Evolutionary conservation across 2,888 invertebrate species (phyloP).

Genomic region (Diogma glabrata): DNA sequence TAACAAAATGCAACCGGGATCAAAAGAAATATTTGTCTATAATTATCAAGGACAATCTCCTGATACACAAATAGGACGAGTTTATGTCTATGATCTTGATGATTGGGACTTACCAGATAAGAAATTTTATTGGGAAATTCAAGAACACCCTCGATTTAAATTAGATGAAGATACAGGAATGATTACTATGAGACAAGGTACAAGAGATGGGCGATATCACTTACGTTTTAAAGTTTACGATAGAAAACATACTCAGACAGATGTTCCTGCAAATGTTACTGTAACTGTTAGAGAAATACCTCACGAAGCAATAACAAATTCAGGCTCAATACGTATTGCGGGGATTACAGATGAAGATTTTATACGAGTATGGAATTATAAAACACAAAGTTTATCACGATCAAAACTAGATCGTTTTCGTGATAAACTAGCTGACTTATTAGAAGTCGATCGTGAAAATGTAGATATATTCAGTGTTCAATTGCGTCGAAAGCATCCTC

Average conservation of each 20-base stretch:
- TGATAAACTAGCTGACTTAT: slow-evolving; percentile 73
- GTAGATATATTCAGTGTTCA: slow-evolving; percentile 97
- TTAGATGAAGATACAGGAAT: slow-evolving; percentile 86
- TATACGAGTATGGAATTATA: slow-evolving; percentile 88
- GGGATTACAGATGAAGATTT: slow-evolving; percentile 96
- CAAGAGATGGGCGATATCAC: slow-evolving; percentile 76
- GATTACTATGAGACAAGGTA: slow-evolving; percentile 91
- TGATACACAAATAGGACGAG: slow-evolving; percentile 84
- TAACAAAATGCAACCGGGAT: slow-evolving; percentile 96
- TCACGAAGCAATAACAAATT: slow-evolving; percentile 90
- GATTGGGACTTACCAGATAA: slow-evolving; percentile 99
- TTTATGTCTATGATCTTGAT: slow-evolving; percentile 94
- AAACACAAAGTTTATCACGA: slow-evolving; percentile 68
- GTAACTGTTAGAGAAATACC: slow-evolving; percentile 90
- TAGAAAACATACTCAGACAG: slow-evolving; percentile 86
- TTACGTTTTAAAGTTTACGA: slow-evolving; percentile 82
- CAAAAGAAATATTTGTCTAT: slow-evolving; percentile 94
- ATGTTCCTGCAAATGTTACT: slow-evolving; percentile 92
- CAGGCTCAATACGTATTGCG: slow-evolving; percentile 85
- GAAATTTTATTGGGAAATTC: slow-evolving; percentile 87
- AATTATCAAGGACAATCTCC: slow-evolving; percentile 88
- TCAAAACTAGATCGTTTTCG: slow-evolving; percentile 85
- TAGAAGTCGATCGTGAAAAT: slow-evolving; percentile 76
- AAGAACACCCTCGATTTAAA: slow-evolving; percentile 77
- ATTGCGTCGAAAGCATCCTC: slow-evolving; percentile 71